Evolutionary conservation across 2,113 vertebrate species (phyloP), one percentile per base, ranked within the genome.

Genomic region (Nothoprocta pentlandii): DNA sequence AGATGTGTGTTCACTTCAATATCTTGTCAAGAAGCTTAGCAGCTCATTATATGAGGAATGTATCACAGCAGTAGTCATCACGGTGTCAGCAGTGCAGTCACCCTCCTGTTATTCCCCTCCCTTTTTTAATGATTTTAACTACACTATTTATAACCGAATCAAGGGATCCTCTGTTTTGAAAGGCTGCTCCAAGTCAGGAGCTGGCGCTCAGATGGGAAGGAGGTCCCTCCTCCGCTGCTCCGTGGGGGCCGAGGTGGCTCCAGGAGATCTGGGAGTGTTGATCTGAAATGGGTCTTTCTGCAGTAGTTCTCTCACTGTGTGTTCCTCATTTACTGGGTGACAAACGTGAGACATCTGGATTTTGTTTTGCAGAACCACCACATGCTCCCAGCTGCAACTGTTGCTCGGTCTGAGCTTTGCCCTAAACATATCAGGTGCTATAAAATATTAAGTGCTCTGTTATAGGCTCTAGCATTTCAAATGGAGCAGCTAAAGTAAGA

Each of bases 11-110:
- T 96, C 85, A 82, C 78, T 92, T 94, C 63, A 67, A 4, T 80
- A 67, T 77, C 92, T 92, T 96, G 91, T 90, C 80, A 82, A 70
- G 80, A 68, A 95, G 58, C 67, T 94, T n/a, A 53, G 67, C 58
- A 67, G 85, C 73, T 94, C 46, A 77, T 97, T 96, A 90, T 90
- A 1, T 90, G 90, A 92, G 80, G 90, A 73, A 86, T 94, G 94
- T 89, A 93, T 95, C 95, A 95, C 2, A 0, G 80, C 19, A 79
- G 67, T 90, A 94, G 93, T 93, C 94, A 96, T 93, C 87, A 44
- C 70, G 1, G 0, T 41, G 41, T 62, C 79, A 84, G 69, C 80
- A 77, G 49, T 80, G 26, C 91, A 73, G 91, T 89, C 77, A 79
- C 1, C 9, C 58, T 73, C 11, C 66, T 90, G 77, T 71, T 81